Conservation (phyloP, 2,888 invertebrate genomes). For the Amblyjoppa proteus region DNA sequence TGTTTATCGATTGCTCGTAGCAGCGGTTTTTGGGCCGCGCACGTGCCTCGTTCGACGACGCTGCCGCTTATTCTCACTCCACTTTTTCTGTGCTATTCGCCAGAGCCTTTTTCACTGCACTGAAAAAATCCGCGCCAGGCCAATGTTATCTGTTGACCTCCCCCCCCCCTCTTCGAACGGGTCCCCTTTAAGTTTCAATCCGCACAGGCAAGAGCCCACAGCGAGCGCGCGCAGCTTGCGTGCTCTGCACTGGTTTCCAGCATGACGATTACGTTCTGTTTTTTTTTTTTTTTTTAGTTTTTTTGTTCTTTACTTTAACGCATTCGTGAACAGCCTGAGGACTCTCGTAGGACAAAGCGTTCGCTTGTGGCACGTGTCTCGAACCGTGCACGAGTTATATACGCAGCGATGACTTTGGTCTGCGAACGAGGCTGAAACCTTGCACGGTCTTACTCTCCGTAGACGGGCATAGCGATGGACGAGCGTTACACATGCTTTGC, state of each 20-base stretch:
- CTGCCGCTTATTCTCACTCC: background rate
- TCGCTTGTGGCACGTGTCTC: background rate
- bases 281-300: background rate
- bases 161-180: background rate
- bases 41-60: conserved; percentile 9
- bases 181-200: background rate
- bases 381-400: background rate
- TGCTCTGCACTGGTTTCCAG: background rate
- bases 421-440: background rate
- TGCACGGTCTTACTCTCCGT: background rate
- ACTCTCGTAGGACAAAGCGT: background rate
- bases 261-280: background rate
- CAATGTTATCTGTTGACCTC: background rate
- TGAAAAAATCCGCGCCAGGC: background rate
- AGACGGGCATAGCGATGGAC: background rate
- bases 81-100: background rate
- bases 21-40: background rate
- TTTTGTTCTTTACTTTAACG: background rate
- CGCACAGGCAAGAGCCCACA: background rate
- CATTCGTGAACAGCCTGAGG: background rate
- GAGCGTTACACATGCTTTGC: background rate
- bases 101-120: background rate
- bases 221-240: conserved; percentile 6
- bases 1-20: conserved; percentile 10
- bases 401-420: background rate